Evolutionary conservation across 2,888 invertebrate genomes (phyloP), one percentile per base, ranked within the genome.

Genomic region (Nomada hirtipes): DNA sequence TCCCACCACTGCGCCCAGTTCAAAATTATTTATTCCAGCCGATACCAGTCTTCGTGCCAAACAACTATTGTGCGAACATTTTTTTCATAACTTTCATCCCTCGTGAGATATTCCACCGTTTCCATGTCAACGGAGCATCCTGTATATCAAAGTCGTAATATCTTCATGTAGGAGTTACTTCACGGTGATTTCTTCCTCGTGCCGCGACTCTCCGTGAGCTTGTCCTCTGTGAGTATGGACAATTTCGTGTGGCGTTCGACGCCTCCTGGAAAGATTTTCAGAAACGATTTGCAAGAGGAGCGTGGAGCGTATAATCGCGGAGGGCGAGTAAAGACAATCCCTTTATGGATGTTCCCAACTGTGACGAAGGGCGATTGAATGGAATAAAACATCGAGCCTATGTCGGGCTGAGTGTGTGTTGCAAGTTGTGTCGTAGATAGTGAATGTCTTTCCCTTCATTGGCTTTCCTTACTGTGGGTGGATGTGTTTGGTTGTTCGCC

Each of bases 111-210:
- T 36, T 36, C 7, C 36, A 36, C 36, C 36, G 36, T 36, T 36
- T 1, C 36, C 36, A 36, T 63, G 61, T 57, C 50, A 36, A 7
- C 61, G 53, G 84, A 87, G 57, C 79, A 86, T 86, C 73, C 84
- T 20, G 52, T 82, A 80, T 64, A 86, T 81, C 88, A 77, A 84
- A 71, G 79, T 23, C 65, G 67, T 73, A 80, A 82, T 77, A 86
- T 87, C 84, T 82, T 75, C 79, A 50, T 82, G 86, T 80, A 79
- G 79, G 70, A 79, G 80, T 79, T 71, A 80, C 82, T 76, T 84
- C 68, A 36, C 10, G 53, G 55, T 52, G 76, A 80, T 88, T 86
- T 79, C 80, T 82, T 70, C 44, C 10, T 26, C 10, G 9, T 18
- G 4, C 4, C 10, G 53, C 67, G 4, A 0, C 7, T 0, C 36